Evolutionary conservation across 2,888 invertebrate species (phyloP).

Genomic region (Itoplectis maculator): DNA sequence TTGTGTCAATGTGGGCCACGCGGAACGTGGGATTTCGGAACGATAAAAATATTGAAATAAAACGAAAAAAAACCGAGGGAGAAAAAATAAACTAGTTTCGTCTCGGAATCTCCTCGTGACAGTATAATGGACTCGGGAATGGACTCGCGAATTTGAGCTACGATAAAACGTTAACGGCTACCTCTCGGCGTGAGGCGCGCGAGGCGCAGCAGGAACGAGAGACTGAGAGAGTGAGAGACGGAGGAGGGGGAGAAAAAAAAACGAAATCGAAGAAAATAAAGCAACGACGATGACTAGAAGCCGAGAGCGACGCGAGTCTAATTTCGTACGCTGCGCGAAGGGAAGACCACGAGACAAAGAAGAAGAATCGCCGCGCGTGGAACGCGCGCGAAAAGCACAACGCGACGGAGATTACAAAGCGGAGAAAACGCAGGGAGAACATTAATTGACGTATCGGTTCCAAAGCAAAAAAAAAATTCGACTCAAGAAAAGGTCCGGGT

Average conservation of each 20-base stretch:
- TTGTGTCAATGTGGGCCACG: background rate
- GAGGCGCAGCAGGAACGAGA: background rate
- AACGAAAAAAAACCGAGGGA: background rate
- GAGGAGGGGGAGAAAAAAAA: background rate
- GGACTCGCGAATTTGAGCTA: slow-evolving; percentile 30
- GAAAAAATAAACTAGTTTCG: slow-evolving; percentile 12
- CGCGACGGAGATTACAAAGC: slow-evolving; percentile 1
- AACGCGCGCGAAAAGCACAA: background rate
- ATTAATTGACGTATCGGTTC: slow-evolving; percentile 1
- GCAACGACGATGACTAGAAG: slow-evolving; percentile 52
- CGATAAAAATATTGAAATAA: background rate
- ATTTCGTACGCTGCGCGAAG: slow-evolving; percentile 49
- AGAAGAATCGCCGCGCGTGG: slow-evolving; percentile 29
- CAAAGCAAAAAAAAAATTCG: no score
- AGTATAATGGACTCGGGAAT: slow-evolving; percentile 16
- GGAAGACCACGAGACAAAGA: slow-evolving; percentile 49
- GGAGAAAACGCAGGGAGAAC: background rate
- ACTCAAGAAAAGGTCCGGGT: no score
- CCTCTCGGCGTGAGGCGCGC: slow-evolving; percentile 9
- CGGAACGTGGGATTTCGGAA: background rate
- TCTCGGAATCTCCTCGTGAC: slow-evolving; percentile 25
- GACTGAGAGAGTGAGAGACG: background rate
- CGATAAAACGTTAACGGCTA: slow-evolving; percentile 41
- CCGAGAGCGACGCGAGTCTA: slow-evolving; percentile 52
- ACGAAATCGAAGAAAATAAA: slow-evolving; percentile 44